A percentile compares a stretch with the other conserved stretches of the same genome.
phyloP scores from a whole-genome alignment of 2,888 invertebrate species.

The Polydrusus tereticollis region DNA sequence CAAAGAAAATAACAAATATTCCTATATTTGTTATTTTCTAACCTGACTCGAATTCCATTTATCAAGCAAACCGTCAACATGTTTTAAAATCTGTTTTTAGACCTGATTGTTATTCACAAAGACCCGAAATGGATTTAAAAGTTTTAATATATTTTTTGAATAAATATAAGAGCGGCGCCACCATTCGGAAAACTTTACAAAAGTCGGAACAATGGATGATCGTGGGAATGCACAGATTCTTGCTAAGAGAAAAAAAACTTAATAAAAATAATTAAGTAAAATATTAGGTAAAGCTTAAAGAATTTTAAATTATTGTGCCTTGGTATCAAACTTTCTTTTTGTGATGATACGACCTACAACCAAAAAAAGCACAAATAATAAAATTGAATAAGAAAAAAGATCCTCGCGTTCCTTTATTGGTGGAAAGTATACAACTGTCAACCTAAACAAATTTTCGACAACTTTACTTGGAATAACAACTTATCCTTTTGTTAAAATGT shows the following conservation, averaged over 20 bases:
- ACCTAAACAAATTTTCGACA: neutral
- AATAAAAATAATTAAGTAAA: slow-evolving; percentile 6
- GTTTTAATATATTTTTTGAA: slow-evolving; percentile 35
- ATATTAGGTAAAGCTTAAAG: neutral
- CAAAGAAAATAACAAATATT: slow-evolving; percentile 10
- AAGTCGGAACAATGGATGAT: slow-evolving; percentile 7
- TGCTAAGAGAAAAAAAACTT: neutral
- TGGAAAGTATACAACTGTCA: neutral
- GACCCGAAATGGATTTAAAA: slow-evolving; percentile 26
- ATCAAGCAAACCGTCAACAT: slow-evolving; percentile 23
- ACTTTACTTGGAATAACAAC: slow-evolving; percentile 9
- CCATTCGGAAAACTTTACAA: slow-evolving; percentile 20
- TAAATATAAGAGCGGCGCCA: slow-evolving; percentile 23
- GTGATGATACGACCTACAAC: neutral
- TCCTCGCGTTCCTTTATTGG: neutral
- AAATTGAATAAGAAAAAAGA: neutral
- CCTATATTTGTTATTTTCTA: too few species aligned
- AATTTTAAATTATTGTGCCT: neutral
- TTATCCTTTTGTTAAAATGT: slow-evolving; percentile 18
- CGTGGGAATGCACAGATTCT: slow-evolving; percentile 14
- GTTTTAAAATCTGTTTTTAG: slow-evolving; percentile 23
- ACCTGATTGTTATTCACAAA: slow-evolving; percentile 31
- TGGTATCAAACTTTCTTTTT: neutral
- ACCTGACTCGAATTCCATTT: slow-evolving; percentile 15
- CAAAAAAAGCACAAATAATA: neutral